These are phyloP conservation scores for Parazoanthus atlanticus DNA, from an alignment of 92 coral and sea anemone genomes.

Conservation along the genomic window DNA sequence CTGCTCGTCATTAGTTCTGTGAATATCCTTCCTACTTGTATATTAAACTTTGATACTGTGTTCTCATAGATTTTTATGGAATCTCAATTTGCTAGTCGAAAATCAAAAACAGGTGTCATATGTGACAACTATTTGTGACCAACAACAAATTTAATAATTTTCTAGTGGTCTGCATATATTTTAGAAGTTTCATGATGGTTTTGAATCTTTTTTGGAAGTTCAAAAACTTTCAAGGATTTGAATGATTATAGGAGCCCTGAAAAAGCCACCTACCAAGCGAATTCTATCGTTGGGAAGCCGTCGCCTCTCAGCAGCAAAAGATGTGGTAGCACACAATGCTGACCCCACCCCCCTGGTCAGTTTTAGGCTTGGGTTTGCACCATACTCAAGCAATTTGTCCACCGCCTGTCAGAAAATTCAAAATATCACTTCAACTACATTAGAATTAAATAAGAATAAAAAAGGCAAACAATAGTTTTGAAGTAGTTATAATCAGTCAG, in stretches of 20 bases:
- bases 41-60: not conserved
- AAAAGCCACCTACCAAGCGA: constrained; percentile 73
- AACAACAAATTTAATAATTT: too few relatives aligned
- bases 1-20: not conserved
- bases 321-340: constrained; percentile 93
- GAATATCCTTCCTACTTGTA: too few relatives aligned
- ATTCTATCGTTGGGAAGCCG: constrained; percentile 83
- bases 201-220: not conserved
- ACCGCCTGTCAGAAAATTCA: constrained; percentile 70
- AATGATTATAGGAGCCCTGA: too few relatives aligned
- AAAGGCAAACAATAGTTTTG: too few relatives aligned
- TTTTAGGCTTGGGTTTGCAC: constrained; percentile 89
- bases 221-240: not conserved
- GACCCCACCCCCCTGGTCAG: constrained; percentile 96
- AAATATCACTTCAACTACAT: not conserved
- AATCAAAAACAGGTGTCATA: not conserved
- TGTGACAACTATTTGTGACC: not conserved
- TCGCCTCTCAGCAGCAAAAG: constrained; percentile 94
- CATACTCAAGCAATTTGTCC: constrained; percentile 78
- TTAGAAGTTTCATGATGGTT: not conserved
- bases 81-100: not conserved
- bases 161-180: not conserved
- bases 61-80: too few relatives aligned
- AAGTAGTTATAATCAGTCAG: too few relatives aligned
- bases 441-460: not conserved